Conservation (phyloP, 2,797 vertebrate genomes). For the Chlorospingus semifuscus region DNA sequence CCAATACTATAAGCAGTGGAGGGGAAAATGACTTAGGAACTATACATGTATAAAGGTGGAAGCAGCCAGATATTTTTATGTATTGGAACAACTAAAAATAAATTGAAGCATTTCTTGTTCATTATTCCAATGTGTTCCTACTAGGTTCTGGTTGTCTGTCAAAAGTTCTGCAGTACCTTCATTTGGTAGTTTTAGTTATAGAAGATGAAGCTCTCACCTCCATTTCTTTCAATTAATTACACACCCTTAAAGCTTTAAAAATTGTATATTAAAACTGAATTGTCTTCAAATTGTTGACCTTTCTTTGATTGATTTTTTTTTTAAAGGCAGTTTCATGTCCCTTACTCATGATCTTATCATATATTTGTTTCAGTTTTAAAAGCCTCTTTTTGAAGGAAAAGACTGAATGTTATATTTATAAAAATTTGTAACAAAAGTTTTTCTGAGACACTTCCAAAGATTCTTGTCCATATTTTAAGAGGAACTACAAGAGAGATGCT, state of each 20-base stretch:
- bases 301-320: not conserved
- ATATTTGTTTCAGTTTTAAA: not conserved
- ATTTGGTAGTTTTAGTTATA: not conserved
- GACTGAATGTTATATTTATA: not conserved
- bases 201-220: not conserved
- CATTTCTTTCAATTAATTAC: not conserved
- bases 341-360: not conserved
- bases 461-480: not conserved
- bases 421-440: not conserved
- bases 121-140: not conserved
- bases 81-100: not conserved
- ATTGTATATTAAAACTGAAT: not conserved
- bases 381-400: not conserved
- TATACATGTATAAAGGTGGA: not conserved
- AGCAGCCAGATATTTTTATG: not conserved
- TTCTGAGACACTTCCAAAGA: not conserved
- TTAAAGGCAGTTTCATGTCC: not conserved
- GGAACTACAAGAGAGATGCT: not conserved
- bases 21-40: not conserved
- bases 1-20: not conserved
- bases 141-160: not conserved
- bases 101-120: not conserved
- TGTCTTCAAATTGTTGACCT: not conserved
- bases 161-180: not conserved
- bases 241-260: not conserved